Evolutionary conservation across 2,888 invertebrate species (phyloP).

Genomic region (Leptarthrus brevirostris): DNA sequence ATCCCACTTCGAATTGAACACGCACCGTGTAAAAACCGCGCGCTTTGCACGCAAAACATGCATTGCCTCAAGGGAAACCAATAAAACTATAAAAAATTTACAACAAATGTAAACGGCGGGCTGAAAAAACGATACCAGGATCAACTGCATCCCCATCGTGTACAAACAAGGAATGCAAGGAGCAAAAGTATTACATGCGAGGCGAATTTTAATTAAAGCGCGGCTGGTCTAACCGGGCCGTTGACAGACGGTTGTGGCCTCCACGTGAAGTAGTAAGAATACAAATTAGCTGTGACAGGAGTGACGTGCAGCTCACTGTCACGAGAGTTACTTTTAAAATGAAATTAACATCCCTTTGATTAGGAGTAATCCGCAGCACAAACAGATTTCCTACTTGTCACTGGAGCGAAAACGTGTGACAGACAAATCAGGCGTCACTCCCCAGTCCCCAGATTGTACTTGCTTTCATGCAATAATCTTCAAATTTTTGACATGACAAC

Average conservation of each 20-base stretch:
- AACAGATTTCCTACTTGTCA: slow-evolving; percentile 52
- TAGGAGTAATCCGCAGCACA: slow-evolving; percentile 50
- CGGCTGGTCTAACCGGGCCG: neutral
- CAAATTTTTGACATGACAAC: slow-evolving; percentile 45
- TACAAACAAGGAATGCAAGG: neutral
- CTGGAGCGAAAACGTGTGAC: neutral
- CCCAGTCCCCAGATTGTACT: neutral
- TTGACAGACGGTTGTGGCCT: neutral
- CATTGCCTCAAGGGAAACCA: neutral
- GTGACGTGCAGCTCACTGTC: neutral
- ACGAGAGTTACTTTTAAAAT: slow-evolving; percentile 43
- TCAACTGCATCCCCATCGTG: neutral
- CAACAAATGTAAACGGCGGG: neutral
- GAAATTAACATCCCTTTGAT: slow-evolving; percentile 53
- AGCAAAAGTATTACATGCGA: neutral
- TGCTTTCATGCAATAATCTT: slow-evolving; percentile 30
- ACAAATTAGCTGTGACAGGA: slow-evolving; percentile 16
- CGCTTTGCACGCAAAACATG: neutral
- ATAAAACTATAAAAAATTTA: neutral
- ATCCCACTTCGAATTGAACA: neutral
- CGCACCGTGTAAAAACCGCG: neutral
- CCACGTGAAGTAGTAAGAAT: neutral
- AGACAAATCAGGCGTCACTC: slow-evolving; percentile 17
- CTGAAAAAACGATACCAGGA: neutral
- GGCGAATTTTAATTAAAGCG: slow-evolving; percentile 23